phyloP scores from a whole-genome alignment of 2,797 vertebrate genomes.

The Mionectes olivaceus region DNA sequence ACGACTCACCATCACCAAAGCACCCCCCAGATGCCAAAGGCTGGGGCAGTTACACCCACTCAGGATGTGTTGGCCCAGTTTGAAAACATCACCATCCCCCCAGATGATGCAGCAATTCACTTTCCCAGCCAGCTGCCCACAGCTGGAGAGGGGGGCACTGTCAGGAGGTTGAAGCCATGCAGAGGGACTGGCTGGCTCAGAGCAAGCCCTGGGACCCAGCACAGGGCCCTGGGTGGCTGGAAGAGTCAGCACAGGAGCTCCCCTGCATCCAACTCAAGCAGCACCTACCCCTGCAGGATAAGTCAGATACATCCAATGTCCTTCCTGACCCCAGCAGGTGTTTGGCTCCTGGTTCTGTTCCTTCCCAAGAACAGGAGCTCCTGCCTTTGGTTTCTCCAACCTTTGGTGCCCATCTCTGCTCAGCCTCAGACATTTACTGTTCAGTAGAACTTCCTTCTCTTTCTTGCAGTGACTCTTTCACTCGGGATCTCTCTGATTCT shows the following conservation, averaged over 20 bases:
- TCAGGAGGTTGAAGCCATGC: neutral
- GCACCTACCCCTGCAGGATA: neutral
- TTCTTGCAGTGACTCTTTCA: neutral
- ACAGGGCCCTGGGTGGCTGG: neutral
- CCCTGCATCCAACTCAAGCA: neutral
- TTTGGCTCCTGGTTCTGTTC: neutral
- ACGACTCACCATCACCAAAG: neutral
- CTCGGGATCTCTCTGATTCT: slow-evolving; percentile 1
- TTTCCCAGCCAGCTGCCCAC: neutral
- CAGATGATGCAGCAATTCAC: neutral
- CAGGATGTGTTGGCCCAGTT: rapidly evolving
- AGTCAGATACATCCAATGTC: rapidly evolving
- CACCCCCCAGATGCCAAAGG: rapidly evolving
- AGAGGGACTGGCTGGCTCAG: neutral
- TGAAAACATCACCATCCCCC: neutral
- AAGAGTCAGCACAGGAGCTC: neutral
- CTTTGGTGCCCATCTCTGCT: neutral
- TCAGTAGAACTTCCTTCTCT: neutral
- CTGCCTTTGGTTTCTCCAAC: neutral
- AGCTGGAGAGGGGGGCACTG: neutral
- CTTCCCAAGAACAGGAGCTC: neutral
- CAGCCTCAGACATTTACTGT: neutral
- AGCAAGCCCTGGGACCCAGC: rapidly evolving
- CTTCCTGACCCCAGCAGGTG: rapidly evolving
- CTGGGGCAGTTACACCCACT: neutral